Conservation (phyloP, 2,888 invertebrate species). For the Pilophorus perplexus region DNA sequence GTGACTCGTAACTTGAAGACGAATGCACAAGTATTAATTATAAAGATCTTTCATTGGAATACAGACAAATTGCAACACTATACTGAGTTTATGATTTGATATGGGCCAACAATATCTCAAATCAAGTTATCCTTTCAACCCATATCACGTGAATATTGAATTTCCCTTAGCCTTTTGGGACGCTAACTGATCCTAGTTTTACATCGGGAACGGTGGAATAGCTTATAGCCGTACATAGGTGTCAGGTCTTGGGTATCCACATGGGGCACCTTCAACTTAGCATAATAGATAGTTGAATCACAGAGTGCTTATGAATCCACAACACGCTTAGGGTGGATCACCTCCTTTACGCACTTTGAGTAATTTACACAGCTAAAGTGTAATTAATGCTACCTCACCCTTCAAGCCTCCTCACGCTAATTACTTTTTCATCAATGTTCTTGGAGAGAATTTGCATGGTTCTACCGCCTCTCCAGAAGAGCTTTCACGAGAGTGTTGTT, state of each 20-base stretch:
- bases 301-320: slow-evolving; percentile 22
- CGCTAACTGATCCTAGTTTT: too few relatives aligned
- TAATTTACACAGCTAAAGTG: slow-evolving; percentile 37
- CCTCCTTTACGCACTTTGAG: slow-evolving; percentile 11
- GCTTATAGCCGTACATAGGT: too few relatives aligned
- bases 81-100: too few relatives aligned
- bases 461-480: neutral
- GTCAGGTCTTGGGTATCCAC: neutral
- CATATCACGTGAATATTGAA: too few relatives aligned
- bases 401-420: slow-evolving; percentile 16
- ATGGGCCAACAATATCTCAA: too few relatives aligned
- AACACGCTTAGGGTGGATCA: slow-evolving; percentile 14
- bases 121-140: too few relatives aligned
- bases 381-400: slow-evolving; percentile 32
- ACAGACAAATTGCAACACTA: too few relatives aligned
- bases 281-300: slow-evolving; percentile 20
- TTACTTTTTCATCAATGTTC: slow-evolving; percentile 41
- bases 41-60: too few relatives aligned
- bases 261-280: neutral
- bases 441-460: slow-evolving; percentile 9
- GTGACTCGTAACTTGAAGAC: too few relatives aligned
- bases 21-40: too few relatives aligned
- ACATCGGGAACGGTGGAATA: too few relatives aligned
- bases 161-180: too few relatives aligned
- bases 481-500: slow-evolving; percentile 33